Evolutionary conservation across 2,888 invertebrate species (phyloP).

Genomic region (Apoderus coryli): DNA sequence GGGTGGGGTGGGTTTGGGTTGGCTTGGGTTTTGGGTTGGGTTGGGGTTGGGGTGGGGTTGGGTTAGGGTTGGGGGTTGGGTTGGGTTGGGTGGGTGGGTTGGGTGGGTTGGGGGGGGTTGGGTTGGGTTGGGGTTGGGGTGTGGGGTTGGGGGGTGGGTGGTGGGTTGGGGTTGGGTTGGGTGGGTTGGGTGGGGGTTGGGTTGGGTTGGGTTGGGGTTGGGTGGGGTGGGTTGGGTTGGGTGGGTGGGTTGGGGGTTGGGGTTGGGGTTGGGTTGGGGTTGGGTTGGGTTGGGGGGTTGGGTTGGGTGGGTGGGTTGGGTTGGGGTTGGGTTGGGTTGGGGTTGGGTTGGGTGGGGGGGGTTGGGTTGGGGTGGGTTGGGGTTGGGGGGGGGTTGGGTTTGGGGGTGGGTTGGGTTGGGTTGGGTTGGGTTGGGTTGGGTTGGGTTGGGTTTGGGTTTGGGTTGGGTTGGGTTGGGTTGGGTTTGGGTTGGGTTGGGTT

Average conservation of each 20-base stretch:
- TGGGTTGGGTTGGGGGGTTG: constrained; percentile 9
- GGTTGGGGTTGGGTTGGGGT: constrained; percentile 8
- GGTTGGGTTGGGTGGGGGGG: too few relatives aligned
- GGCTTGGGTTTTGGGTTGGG: constrained; percentile 13
- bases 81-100: constrained; percentile 7
- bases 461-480: too few relatives aligned
- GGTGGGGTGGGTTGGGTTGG: constrained; percentile 11
- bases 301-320: constrained; percentile 18
- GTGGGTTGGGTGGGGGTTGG: constrained; percentile 11
- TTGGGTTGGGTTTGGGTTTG: constrained; percentile 13
- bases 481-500: too few relatives aligned
- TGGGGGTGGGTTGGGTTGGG: constrained; percentile 26
- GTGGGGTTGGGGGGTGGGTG: constrained; percentile 1
- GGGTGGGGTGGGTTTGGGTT: too few relatives aligned
- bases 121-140: constrained; percentile 22
- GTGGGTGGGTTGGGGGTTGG: constrained; percentile 10
- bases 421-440: constrained; percentile 26
- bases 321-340: too few relatives aligned
- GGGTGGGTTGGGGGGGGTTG: constrained; percentile 26
- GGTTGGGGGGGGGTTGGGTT: constrained; percentile 4
- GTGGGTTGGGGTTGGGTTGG: constrained; percentile 10
- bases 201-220: too few relatives aligned
- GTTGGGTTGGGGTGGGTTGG: constrained; percentile 6
- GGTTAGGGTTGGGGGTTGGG: constrained; percentile 10
- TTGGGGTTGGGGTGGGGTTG: constrained; percentile 9